Conservation (phyloP, 2,888 invertebrate species). For the Drosophila quinaria region DNA sequence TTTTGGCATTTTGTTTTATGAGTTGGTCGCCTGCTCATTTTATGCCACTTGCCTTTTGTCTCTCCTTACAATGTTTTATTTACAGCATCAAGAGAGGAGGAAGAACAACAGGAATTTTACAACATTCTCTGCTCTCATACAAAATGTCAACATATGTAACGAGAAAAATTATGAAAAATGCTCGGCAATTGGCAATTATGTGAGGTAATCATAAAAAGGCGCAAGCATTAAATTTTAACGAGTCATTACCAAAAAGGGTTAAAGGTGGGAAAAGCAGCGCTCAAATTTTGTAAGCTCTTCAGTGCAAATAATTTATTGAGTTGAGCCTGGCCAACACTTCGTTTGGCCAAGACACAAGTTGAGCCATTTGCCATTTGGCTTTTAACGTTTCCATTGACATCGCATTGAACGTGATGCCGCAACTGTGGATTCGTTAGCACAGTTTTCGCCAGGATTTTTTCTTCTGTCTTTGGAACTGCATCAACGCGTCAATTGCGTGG, state of each 20-base stretch:
- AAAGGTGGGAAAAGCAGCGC: conserved; percentile 1
- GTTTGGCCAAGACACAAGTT: conserved; percentile 21
- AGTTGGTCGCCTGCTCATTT: conserved; percentile 56
- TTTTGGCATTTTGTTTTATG: conserved; percentile 63
- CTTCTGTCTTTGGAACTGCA: conserved; percentile 32
- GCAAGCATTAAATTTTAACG: conserved; percentile 43
- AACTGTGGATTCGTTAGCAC: conserved; percentile 35
- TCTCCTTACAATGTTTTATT: conserved; percentile 42
- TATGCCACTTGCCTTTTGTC: conserved; percentile 57
- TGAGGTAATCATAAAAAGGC: conserved; percentile 53
- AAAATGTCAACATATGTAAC: conserved; percentile 50
- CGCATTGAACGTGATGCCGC: conserved; percentile 36
- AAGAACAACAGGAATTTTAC: conserved; percentile 9
- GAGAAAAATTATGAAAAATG: conserved; percentile 22
- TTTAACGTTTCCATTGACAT: conserved; percentile 26
- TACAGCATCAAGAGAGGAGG: conserved; percentile 1
- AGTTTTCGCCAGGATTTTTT: conserved; percentile 2
- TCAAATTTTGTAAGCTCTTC: not conserved
- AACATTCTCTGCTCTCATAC: conserved; percentile 9
- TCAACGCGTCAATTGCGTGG: conserved; percentile 49
- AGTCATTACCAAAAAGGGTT: conserved; percentile 13
- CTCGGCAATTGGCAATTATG: conserved; percentile 45
- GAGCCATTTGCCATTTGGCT: conserved; percentile 13
- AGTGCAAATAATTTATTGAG: conserved; percentile 17
- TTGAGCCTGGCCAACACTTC: conserved; percentile 10